Base-by-base conservation (phyloP, 2,113 vertebrate genomes). In the Phrynosoma platyrhinos region DNA sequence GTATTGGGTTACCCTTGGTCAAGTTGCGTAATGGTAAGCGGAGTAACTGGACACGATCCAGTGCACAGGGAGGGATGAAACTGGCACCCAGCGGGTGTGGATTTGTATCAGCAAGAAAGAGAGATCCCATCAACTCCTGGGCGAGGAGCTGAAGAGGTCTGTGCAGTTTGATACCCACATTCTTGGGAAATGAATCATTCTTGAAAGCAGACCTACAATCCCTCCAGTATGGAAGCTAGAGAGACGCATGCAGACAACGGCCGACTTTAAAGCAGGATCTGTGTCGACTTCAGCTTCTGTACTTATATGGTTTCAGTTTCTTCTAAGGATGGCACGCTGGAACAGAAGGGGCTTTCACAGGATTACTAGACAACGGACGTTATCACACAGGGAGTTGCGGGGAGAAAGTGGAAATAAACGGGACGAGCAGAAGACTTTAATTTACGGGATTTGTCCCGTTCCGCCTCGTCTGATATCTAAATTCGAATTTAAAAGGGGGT, bases 31-130 rank as follows among this genome's bases (percentile, higher is more conserved):
- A 95, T 92, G 93, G 71, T 86, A 92, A 93, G 90, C 90, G 84
- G 94, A 95, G 89, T 89, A 91, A 87, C 91, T 94, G 95, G 91
- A 92, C 87, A 82, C 30, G 91, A 89, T 90, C 94, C 93, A 95
- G 86, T 53, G 90, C 87, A 88, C 92, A 95, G 92, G 71, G 94
- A 93, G 91, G 91, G 90, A 86, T 93, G 91, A 89, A 95, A 93
- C 88, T 85, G 89, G 88, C 68, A 66, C 87, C 74, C 86, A 87
- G 90, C 3, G 90, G 90, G 93, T 94, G 91, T 93, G 93, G 93
- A 94, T 91, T 90, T 87, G 81, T 91, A 93, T 94, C 95, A 93
- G 93, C 93, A 91, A 93, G 93, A 94, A 95, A 85, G 92, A 91
- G 94, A 93, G 87, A 94, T 82, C 90, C 87, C 86, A 84, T 32